Evolutionary conservation across 1,140 invertebrate species (phyloP).

Genomic region (Drosophila nigromelanica): DNA sequence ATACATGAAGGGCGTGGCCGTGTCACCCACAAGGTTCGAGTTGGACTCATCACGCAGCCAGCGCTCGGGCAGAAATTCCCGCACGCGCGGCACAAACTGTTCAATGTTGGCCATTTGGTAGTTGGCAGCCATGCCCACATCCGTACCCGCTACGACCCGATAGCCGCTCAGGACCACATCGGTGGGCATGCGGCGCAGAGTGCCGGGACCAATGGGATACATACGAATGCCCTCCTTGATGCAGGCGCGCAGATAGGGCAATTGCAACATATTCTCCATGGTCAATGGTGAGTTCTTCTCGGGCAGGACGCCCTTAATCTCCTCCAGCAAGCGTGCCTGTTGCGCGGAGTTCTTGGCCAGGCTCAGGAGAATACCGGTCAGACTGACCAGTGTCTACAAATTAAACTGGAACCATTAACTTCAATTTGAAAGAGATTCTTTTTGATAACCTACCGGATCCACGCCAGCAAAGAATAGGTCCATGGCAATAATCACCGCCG

Average conservation of each 20-base stretch:
- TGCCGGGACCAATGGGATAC: conserved; percentile 85
- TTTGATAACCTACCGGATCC: conserved; percentile 64
- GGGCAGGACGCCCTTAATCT: conserved; percentile 85
- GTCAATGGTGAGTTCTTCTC: conserved; percentile 84
- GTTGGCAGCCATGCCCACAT: conserved; percentile 85
- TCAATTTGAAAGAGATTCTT: not conserved
- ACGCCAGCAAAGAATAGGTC: conserved; percentile 74
- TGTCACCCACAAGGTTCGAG: conserved; percentile 78
- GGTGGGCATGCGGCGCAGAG: conserved; percentile 84
- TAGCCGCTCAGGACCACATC: conserved; percentile 86
- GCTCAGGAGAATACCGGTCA: conserved; percentile 55
- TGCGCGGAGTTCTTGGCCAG: conserved; percentile 88
- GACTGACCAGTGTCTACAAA: conserved; percentile 45
- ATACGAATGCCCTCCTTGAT: conserved; percentile 87
- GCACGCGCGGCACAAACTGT: conserved; percentile 84
- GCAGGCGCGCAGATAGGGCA: conserved; percentile 87
- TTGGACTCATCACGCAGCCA: conserved; percentile 84
- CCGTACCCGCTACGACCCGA: conserved; percentile 86
- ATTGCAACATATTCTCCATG: conserved; percentile 84
- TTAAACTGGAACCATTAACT: not conserved
- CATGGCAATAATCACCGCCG: conserved; percentile 80
- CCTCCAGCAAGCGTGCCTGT: conserved; percentile 88
- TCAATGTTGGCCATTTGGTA: conserved; percentile 83
- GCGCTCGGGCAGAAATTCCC: conserved; percentile 86
- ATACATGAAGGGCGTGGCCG: conserved; percentile 86